phyloP scores from a whole-genome alignment of 2,888 invertebrate species.

The Archaeoteleia sp. region DNA sequence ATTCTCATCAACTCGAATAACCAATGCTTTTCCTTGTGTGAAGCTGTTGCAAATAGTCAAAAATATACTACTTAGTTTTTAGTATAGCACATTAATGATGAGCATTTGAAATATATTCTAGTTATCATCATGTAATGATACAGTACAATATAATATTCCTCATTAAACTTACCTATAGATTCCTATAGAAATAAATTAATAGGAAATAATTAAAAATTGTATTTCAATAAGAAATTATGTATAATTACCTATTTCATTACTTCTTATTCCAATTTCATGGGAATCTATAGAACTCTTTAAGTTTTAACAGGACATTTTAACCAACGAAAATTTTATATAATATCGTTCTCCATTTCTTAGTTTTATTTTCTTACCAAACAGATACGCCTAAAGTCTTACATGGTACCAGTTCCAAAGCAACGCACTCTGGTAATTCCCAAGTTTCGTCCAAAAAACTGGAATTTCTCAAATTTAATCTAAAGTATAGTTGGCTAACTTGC shows the following conservation, averaged over 20 bases:
- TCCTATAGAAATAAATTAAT: background rate
- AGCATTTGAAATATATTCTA: too few species aligned
- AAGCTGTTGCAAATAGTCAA: constrained; percentile 77
- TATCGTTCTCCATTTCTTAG: too few species aligned
- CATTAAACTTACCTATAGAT: background rate
- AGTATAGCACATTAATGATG: too few species aligned
- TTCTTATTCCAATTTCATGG: too few species aligned
- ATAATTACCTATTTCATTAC: too few species aligned
- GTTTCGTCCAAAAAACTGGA: constrained; percentile 79
- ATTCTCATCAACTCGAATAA: constrained; percentile 77
- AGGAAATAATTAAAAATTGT: background rate
- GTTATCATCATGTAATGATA: background rate
- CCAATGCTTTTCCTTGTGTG: constrained; percentile 78
- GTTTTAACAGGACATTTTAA: too few species aligned
- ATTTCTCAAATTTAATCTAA: constrained; percentile 77
- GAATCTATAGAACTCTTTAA: too few species aligned
- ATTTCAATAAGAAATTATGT: too few species aligned
- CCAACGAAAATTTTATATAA: too few species aligned
- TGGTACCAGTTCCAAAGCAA: constrained; percentile 79
- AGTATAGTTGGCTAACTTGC: constrained; percentile 76
- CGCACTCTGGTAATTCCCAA: constrained; percentile 78
- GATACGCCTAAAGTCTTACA: constrained; percentile 79
- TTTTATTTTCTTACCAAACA: constrained; percentile 77
- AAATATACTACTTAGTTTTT: too few species aligned
- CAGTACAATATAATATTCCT: background rate